Conservation (phyloP, 2,888 invertebrate species). For the Tubiluchus corallicola region DNA sequence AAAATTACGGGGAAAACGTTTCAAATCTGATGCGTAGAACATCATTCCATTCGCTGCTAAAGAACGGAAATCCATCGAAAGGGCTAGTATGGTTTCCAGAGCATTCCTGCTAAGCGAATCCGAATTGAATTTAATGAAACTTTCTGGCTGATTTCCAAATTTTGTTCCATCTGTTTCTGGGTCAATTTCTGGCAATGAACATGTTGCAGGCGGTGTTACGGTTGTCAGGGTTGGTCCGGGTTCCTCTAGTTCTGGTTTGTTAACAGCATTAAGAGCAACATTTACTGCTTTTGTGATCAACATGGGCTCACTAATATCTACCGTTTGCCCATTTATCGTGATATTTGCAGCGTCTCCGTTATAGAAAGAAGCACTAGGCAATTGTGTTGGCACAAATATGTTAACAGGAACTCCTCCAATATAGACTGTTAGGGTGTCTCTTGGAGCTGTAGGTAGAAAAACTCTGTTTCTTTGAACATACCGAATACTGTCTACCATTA, state of each 20-base stretch:
- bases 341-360: background rate
- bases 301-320: background rate
- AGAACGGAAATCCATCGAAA: conserved; percentile 62
- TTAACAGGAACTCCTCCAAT: background rate
- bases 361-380: background rate
- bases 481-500: background rate
- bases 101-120: conserved; percentile 17
- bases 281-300: background rate
- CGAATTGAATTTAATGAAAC: background rate
- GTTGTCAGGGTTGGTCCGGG: too few relatives aligned
- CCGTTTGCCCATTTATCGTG: background rate
- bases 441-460: background rate
- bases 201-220: background rate
- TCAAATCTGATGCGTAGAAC: conserved; percentile 62
- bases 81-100: conserved; percentile 54
- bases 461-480: background rate
- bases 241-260: too few relatives aligned
- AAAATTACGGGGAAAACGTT: conserved; percentile 25
- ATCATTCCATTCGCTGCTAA: conserved; percentile 62
- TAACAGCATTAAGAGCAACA: background rate
- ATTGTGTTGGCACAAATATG: background rate
- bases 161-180: background rate
- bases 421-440: too few relatives aligned
- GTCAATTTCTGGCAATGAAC: background rate
- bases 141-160: background rate